Conservation (phyloP, 1,140 invertebrate species). For the Cheumatopsyche charites region DNA sequence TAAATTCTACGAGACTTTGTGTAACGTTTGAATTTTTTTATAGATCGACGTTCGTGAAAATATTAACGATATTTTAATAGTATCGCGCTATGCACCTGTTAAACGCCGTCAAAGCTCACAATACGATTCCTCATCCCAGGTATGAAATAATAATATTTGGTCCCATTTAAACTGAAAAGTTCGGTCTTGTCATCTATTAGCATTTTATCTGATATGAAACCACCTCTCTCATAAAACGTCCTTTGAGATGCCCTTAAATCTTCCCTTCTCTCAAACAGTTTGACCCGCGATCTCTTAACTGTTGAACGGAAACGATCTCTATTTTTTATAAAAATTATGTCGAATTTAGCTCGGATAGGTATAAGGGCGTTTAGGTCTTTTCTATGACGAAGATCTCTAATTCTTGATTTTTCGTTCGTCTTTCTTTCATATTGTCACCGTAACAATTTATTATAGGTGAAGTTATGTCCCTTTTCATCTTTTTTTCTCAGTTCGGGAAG, state of each 20-base stretch:
- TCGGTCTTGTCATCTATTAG: conserved; percentile 42
- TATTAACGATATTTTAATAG: background rate
- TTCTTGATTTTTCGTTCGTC: conserved; percentile 44
- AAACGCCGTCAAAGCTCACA: conserved; percentile 19
- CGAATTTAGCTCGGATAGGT: too few species aligned
- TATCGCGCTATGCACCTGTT: conserved; percentile 31
- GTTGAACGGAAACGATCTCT: too few species aligned
- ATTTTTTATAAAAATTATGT: background rate
- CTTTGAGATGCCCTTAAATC: conserved; percentile 38
- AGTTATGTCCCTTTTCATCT: conserved; percentile 46
- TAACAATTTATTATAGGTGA: conserved; percentile 47
- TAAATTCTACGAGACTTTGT: background rate
- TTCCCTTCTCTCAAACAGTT: conserved; percentile 14
- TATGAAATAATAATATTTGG: conserved; percentile 39
- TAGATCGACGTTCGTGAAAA: background rate
- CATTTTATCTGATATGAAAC: conserved; percentile 42
- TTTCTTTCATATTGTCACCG: conserved; percentile 48
- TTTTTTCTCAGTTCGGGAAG: conserved; percentile 27
- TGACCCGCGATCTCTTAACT: too few species aligned
- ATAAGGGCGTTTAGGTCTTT: background rate
- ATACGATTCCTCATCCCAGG: conserved; percentile 12
- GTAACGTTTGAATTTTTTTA: background rate
- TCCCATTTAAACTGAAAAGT: conserved; percentile 30
- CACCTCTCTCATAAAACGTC: conserved; percentile 35
- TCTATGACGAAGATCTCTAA: conserved; percentile 28